Evolutionary conservation across 2,888 invertebrate species (phyloP).

Genomic region (Oxytorus armatus): DNA sequence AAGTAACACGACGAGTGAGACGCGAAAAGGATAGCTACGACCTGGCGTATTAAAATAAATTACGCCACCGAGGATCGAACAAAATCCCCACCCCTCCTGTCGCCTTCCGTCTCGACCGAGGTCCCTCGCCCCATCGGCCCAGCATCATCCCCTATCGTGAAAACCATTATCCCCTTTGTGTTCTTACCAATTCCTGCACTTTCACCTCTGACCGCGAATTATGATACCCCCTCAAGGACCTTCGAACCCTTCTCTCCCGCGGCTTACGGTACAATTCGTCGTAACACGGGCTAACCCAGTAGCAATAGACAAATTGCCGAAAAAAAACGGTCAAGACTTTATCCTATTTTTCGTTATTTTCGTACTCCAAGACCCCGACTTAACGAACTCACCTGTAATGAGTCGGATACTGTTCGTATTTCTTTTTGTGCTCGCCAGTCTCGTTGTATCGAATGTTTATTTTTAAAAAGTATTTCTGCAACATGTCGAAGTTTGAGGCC

Average conservation of each 20-base stretch:
- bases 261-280: no score
- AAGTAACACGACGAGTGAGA: conserved; percentile 46
- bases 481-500: conserved; percentile 96
- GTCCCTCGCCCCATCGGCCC: no score
- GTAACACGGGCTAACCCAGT: no score
- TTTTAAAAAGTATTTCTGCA: conserved; percentile 96
- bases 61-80: conserved; percentile 72
- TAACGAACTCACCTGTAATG: conserved; percentile 92
- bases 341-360: conserved; percentile 62
- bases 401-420: conserved; percentile 94
- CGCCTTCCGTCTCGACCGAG: no score
- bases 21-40: conserved; percentile 69
- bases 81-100: conserved; percentile 54
- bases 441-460: conserved; percentile 96
- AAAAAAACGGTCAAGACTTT: background rate
- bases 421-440: conserved; percentile 91
- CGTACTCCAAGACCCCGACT: no score
- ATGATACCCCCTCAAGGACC: conserved; percentile 55
- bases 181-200: conserved; percentile 62
- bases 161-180: conserved; percentile 71
- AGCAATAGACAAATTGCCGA: background rate
- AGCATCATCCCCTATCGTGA: conserved; percentile 46
- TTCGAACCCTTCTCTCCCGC: background rate
- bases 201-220: conserved; percentile 61
- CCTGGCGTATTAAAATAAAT: conserved; percentile 80